Conservation (phyloP, 2,797 vertebrate species). For the Semaprochilodus insignis region DNA sequence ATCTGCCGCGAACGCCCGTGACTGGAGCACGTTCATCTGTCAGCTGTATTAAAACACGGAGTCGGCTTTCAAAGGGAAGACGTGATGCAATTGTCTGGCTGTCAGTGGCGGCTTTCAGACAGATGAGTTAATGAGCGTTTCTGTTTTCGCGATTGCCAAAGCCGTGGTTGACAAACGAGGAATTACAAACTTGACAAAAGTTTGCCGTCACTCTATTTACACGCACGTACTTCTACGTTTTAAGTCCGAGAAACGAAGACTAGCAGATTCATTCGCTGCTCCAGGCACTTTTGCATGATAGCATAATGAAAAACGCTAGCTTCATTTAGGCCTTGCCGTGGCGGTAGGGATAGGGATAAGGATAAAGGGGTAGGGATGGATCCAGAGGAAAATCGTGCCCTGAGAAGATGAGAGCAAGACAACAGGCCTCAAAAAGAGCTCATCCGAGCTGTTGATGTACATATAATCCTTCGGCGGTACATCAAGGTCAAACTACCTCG, state of each 20-base stretch:
- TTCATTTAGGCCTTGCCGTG: background rate
- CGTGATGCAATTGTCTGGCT: conserved; percentile 48
- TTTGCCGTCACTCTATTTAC: conserved; percentile 1
- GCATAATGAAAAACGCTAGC: background rate
- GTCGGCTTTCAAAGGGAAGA: conserved; percentile 41
- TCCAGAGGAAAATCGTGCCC: background rate
- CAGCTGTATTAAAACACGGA: conserved; percentile 47
- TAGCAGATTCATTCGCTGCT: background rate
- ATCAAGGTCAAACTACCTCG: conserved; percentile 25
- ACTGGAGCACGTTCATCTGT: conserved; percentile 45
- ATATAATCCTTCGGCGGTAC: background rate
- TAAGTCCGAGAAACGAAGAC: background rate
- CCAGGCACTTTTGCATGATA: background rate
- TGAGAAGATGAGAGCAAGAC: background rate
- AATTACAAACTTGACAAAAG: conserved; percentile 20
- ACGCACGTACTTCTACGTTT: background rate
- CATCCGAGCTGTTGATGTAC: background rate
- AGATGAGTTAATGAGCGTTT: conserved; percentile 34
- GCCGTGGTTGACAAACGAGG: conserved; percentile 21
- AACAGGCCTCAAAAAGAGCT: background rate
- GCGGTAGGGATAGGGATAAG: too few relatives aligned
- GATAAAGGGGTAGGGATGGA: background rate
- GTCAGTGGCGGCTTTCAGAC: conserved; percentile 27
- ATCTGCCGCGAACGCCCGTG: conserved; percentile 51
- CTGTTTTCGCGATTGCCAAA: conserved; percentile 3